These are phyloP conservation scores for Bradypodion ventrale DNA, from an alignment of 2,797 vertebrate genomes.

Conservation along the genomic window DNA sequence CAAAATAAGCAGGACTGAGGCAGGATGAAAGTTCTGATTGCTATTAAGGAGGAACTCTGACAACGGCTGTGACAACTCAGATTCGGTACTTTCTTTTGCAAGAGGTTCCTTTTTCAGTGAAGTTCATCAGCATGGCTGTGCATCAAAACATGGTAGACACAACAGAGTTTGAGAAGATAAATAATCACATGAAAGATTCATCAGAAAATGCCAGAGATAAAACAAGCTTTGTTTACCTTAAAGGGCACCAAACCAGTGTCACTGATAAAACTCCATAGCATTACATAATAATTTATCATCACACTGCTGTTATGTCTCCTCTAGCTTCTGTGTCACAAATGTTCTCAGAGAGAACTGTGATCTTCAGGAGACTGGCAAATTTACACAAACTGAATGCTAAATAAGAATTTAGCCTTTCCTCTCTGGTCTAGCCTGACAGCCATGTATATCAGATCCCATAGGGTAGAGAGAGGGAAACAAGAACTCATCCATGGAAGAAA, in stretches of 20 bases:
- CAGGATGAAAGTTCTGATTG: conserved; percentile 32
- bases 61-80: background rate
- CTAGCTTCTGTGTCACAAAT: background rate
- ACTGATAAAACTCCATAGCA: conserved; percentile 5
- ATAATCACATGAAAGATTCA: conserved; percentile 13
- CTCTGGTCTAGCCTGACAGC: background rate
- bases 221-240: conserved; percentile 43
- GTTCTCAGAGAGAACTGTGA: background rate
- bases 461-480: background rate
- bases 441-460: background rate
- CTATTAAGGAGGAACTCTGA: conserved; percentile 23
- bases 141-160: conserved; percentile 48
- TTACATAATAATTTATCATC: conserved; percentile 16
- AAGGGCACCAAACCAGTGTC: conserved; percentile 27
- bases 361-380: conserved; percentile 2
- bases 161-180: conserved; percentile 58
- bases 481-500: background rate
- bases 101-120: conserved; percentile 32
- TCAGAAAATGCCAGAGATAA: conserved; percentile 38
- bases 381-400: conserved; percentile 8
- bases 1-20: conserved; percentile 62
- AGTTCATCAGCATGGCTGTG: conserved; percentile 22
- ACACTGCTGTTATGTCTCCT: conserved; percentile 28
- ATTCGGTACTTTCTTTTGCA: conserved; percentile 39
- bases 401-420: background rate